Base-by-base conservation (phyloP, 2,888 invertebrate species). In the Heliconius cydno region DNA sequence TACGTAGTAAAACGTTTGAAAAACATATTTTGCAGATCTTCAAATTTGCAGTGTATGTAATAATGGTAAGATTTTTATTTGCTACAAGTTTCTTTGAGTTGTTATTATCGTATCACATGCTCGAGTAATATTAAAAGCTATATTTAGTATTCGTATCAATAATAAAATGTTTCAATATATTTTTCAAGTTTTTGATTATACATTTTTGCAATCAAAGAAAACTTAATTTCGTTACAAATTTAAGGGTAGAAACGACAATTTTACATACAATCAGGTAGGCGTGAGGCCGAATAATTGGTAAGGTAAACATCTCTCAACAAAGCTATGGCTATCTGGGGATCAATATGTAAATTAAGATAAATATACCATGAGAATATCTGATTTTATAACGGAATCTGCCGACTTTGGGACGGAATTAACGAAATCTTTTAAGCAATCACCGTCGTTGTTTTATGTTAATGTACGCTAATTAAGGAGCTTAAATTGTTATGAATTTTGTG, bases 331-430 rank as follows among this genome's bases (percentile, higher is more conserved):
- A 34, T 77, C 28, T 34, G 34, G 77, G 79, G 81, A 79, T 79
- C 74, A 81, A 77, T 79, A 81, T 81, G 76, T 63, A 81, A 81
- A 81, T 81, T 30, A 74, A 79, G 81, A 70, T 79, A 77, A 79
- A 79, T 74, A 81, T 78, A 74, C 71, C 34, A 66, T 60, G 72
- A 38, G 60, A 60, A 34, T 73, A 60, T 73, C 73, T 60, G 73
- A 73, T 73, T 60, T 73, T 34, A 73, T 73, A 73, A 38, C 13
- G 60, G 38, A 38, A 46, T 73, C 34, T 15, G 22, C n/a, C n/a
- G 73, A 73, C 25, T 73, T 34, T 34, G 34, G 60, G 57, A n/a
- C 60, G 73, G 72, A 57, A 34, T 73, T 73, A 73, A 38, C 60
- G 34, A 30, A 34, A 73, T 60, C 25, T 73, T 73, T 73, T 38